Base-by-base conservation (phyloP, 2,888 invertebrate genomes). In the Papilio protenor region DNA sequence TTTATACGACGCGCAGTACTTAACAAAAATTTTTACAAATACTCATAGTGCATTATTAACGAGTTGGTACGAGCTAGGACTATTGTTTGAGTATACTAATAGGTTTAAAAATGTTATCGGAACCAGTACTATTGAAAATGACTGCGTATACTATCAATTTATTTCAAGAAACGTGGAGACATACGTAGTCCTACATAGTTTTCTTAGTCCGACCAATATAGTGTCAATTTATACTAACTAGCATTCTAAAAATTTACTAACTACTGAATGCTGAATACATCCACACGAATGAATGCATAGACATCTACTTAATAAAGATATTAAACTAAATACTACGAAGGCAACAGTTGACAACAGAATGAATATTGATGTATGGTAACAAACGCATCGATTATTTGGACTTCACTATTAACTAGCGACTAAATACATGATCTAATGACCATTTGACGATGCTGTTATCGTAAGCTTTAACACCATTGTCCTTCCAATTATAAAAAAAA, bases 221-320 rank as follows among this genome's bases (percentile, higher is more conserved):
- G 89, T 87, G 87, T 90, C 87, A 92, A 92, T 93, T 93, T 93
- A 93, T 88, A 88, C 94, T 94, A 94, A 91, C 94, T 94, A 94
- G 94, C 94, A 94, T 92, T 90, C 94, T 94, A 94, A 92, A 89
- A 94, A 92, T 94, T 94, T 92, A 93, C 94, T 94, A 94, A 90
- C 94, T 94, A 94, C 87, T 85, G 92, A 93, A 94, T 93, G 93
- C 91, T 87, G 88, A 89, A 87, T 86, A 89, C 93, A 94, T 92
- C 80, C 93, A 91, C 87, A 87, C 88, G 85, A 88, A 91, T 90
- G 89, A 91, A 91, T 94, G 92, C 91, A 86, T 91, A 91, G 91
- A 93, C 92, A 90, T 90, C 93, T 94, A 94, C 90, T 87, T 90
- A 90, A 89, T 90, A 89, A 88, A 92, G 89, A 90, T 91, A 93